These are phyloP conservation scores for Pithys albifrons DNA, from an alignment of 2,113 vertebrate genomes.

Conservation along the genomic window DNA sequence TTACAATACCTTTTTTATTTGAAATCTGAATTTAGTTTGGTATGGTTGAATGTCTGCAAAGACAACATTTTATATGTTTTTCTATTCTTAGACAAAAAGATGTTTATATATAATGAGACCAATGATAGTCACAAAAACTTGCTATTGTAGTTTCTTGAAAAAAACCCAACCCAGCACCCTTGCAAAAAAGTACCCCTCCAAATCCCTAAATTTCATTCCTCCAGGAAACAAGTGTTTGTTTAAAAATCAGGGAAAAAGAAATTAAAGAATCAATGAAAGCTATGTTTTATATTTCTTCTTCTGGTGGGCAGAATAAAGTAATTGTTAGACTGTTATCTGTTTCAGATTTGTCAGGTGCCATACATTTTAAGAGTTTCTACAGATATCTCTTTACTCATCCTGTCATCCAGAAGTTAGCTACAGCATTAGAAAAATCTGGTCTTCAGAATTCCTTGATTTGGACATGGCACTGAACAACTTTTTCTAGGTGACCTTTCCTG, in stretches of 20 bases:
- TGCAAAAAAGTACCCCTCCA: fast-evolving
- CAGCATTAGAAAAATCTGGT: background rate
- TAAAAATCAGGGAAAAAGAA: background rate
- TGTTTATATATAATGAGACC: background rate
- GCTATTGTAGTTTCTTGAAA: background rate
- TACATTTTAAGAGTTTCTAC: background rate
- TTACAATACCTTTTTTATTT: background rate
- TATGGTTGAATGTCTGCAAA: background rate
- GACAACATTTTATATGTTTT: background rate
- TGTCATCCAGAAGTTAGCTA: background rate
- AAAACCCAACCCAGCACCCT: fast-evolving
- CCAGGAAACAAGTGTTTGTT: background rate
- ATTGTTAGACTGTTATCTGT: background rate
- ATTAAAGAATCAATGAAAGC: background rate
- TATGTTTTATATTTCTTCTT: background rate
- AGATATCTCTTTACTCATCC: background rate
- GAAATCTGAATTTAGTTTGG: background rate
- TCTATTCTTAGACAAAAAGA: background rate
- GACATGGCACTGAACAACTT: background rate
- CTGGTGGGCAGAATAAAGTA: background rate
- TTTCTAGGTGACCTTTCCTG: background rate
- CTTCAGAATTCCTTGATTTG: background rate
- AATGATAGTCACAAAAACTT: background rate
- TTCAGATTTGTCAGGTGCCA: background rate
- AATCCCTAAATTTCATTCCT: background rate